Base-by-base conservation (phyloP, 2,797 vertebrate species). In the Podargus strigoides region DNA sequence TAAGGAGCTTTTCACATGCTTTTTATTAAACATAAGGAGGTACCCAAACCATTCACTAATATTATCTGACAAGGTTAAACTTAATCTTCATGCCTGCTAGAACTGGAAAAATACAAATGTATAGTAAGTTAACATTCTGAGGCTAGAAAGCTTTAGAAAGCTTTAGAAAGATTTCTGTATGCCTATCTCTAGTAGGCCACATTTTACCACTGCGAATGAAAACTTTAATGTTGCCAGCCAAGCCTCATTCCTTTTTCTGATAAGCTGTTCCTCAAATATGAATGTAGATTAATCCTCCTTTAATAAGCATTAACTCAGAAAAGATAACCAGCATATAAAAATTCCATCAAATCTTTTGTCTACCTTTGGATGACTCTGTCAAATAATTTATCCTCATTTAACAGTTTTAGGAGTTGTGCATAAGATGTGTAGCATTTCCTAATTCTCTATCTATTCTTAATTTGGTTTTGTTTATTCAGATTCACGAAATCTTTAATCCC, bases 251-350 rank as follows among this genome's bases (percentile, higher is more conserved):
- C 85, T 90, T 97, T 97, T 97, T 90, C 96, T 97, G 98, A 99
- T 98, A 98, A 99, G 98, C 97, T 97, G 96, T 98, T 98, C 97
- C 97, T 97, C 98, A 98, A 98, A 98, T 98, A 98, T 94, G 98
- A 98, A 98, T 98, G 97, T 96, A 98, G 98, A 99, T 98, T 98
- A 99, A 99, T 98, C 98, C 98, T 96, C 96, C 98, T 97, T 98
- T 98, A 99, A 99, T 98, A 99, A 98, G 98, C 96, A 98, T 98
- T 98, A 98, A 98, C 97, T 97, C 89, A 95, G 90, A 89, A 96
- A 94, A 97, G 97, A 98, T 98, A 98, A 99, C 98, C 98, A 98
- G 96, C 92, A 30, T 97, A 97, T 98, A 98, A 98, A 98, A 99
- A 98, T 98, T 98, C 98, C 97, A 98, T 98, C 98, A 98, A 98